Evolutionary conservation across 2,797 vertebrate species (phyloP).

Genomic region (Orestias chungarensis): DNA sequence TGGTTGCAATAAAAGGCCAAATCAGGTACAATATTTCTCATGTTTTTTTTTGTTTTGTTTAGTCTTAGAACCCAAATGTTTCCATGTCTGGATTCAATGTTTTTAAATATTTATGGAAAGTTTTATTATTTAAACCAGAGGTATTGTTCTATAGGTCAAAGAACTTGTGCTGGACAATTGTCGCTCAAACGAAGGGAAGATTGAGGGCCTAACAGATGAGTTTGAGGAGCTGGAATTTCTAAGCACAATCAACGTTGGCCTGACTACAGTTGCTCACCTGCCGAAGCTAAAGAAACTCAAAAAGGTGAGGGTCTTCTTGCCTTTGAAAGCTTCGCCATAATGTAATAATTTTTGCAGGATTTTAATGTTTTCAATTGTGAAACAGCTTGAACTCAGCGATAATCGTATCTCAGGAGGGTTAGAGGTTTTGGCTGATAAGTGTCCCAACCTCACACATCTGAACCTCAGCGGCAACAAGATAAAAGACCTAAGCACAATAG

Average conservation of each 20-base stretch:
- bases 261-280: conserved; percentile 94
- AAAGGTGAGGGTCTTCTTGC: conserved; percentile 83
- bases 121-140: background rate
- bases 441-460: conserved; percentile 98
- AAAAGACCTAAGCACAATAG: conserved; percentile 99
- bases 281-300: conserved; percentile 99
- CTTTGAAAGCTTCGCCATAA: background rate
- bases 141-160: conserved; percentile 85
- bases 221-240: conserved; percentile 98
- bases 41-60: background rate
- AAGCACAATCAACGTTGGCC: conserved; percentile 98
- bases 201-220: conserved; percentile 96
- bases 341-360: background rate
- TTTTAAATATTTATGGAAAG: background rate
- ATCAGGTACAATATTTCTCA: background rate
- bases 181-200: conserved; percentile 94
- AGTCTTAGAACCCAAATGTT: background rate
- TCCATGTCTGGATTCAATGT: too few relatives aligned
- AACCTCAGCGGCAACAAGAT: conserved; percentile 99
- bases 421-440: conserved; percentile 97
- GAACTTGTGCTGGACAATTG: conserved; percentile 98
- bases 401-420: conserved; percentile 99
- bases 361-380: conserved; percentile 34
- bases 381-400: conserved; percentile 96
- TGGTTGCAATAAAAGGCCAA: background rate